Evolutionary conservation across 2,113 vertebrate genomes (phyloP).

Genomic region (Atlantisia rogersi): DNA sequence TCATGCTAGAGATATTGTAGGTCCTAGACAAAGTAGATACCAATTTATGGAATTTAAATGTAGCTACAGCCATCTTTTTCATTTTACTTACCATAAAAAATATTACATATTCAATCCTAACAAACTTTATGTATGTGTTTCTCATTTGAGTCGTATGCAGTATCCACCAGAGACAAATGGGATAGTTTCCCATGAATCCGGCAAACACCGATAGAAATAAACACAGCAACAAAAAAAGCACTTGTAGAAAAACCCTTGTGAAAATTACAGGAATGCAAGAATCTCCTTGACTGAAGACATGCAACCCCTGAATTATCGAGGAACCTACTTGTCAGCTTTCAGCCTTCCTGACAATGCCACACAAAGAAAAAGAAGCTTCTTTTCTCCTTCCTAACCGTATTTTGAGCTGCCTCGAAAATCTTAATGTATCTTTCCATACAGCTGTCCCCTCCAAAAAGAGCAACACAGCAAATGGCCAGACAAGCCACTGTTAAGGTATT

Average conservation of each 20-base stretch:
- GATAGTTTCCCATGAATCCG: not conserved
- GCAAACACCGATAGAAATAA: not conserved
- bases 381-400: not conserved
- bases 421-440: not conserved
- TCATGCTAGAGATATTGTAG: not conserved
- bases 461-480: not conserved
- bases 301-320: not conserved
- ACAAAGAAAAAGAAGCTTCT: not conserved
- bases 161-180: not conserved
- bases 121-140: not conserved
- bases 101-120: not conserved
- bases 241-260: not conserved
- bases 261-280: not conserved
- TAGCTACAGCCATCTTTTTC: not conserved
- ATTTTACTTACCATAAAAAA: not conserved
- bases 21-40: not conserved
- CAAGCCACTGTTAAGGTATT: not conserved
- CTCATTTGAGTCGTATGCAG: not conserved
- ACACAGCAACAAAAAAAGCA: not conserved
- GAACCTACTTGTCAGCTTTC: not conserved
- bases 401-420: not conserved
- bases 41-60: constrained; percentile 25
- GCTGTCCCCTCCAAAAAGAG: not conserved
- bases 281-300: not conserved
- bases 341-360: not conserved